Base-by-base conservation (phyloP, 2,797 vertebrate species). In the Synaphobranchus kaupii region DNA sequence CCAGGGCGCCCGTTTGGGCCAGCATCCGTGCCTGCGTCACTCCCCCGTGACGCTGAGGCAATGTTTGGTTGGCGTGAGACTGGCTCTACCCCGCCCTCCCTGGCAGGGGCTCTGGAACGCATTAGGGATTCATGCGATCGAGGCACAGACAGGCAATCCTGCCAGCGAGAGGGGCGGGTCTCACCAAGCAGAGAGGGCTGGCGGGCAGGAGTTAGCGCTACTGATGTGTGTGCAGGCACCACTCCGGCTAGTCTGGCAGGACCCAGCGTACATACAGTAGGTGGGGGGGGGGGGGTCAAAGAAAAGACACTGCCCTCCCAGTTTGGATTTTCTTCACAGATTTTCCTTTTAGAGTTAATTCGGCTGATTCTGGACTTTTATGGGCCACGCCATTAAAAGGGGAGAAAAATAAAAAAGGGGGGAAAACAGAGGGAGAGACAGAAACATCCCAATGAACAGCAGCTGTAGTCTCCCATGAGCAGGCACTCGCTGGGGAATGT, bases 61-160 rank as follows among this genome's bases (percentile, higher is more conserved):
- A 31, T 86, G 71, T 80, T 9, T 34, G 50, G 60, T 52, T 90
- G 87, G 87, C 84, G 89, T 88, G 89, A 88, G 84, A 89, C 60
- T 48, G 54, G 52, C 83, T 76, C n/a, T n/a, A n/a, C n/a, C 47
- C 87, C 87, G 60, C 17, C 56, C 44, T 10, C 87, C 82, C 56
- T 15, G 22, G 25, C 84, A 87, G 63, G 86, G 85, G 84, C 88
- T 89, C 81, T 87, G 87, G 85, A 90, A 90, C 58, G 83, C 84
- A 89, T 91, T 91, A 90, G 71, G 85, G 60, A 91, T 91, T 92
- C 85, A 90, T 86, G 83, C 86, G 85, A 90, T 89, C 84, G 47
- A 47, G 60, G 63, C n/a, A 31, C 58, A 87, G 87, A 88, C 84
- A 34, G 76, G 39, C 63, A 47, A n/a, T 78, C 56, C 34, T 87